Evolutionary conservation across 2,113 vertebrate species (phyloP).

Genomic region (Sorex araneus): DNA sequence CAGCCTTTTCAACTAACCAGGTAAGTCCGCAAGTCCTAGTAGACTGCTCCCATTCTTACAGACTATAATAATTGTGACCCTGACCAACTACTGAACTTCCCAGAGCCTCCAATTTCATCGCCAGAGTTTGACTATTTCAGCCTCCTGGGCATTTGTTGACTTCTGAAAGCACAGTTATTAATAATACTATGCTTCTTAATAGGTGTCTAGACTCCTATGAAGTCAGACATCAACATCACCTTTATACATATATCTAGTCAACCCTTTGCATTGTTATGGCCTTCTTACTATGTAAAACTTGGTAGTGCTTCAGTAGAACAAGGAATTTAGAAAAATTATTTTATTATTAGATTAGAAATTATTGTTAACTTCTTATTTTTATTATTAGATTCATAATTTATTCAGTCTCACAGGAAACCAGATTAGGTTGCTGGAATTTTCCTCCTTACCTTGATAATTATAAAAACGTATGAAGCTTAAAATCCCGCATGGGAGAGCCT

Average conservation of each 20-base stretch:
- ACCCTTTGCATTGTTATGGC: neutral
- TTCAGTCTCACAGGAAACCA: too few relatives aligned
- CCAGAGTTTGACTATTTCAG: neutral
- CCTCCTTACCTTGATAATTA: too few relatives aligned
- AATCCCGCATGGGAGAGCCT: too few relatives aligned
- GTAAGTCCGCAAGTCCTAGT: constrained; percentile 87
- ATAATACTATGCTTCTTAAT: neutral
- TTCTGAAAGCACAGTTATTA: constrained; percentile 16
- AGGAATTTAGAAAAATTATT: neutral
- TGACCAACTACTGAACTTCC: neutral
- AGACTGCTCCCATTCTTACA: neutral
- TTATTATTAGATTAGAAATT: too few relatives aligned
- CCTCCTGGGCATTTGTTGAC: neutral
- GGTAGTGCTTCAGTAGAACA: neutral
- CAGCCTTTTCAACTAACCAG: constrained; percentile 97
- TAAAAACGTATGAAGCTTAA: too few relatives aligned
- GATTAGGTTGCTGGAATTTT: too few relatives aligned
- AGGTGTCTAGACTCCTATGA: neutral
- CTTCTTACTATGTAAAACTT: constrained; percentile 56
- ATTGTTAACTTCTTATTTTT: too few relatives aligned
- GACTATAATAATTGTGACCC: neutral
- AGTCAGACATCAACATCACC: neutral
- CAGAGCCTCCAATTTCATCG: constrained; percentile 39
- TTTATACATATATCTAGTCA: neutral
- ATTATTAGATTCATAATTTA: too few relatives aligned